Percentiles rank a stretch among this genome's conserved stretches.
phyloP scores from a whole-genome alignment of 2,888 invertebrate species.

The Nymphalis c-album region DNA sequence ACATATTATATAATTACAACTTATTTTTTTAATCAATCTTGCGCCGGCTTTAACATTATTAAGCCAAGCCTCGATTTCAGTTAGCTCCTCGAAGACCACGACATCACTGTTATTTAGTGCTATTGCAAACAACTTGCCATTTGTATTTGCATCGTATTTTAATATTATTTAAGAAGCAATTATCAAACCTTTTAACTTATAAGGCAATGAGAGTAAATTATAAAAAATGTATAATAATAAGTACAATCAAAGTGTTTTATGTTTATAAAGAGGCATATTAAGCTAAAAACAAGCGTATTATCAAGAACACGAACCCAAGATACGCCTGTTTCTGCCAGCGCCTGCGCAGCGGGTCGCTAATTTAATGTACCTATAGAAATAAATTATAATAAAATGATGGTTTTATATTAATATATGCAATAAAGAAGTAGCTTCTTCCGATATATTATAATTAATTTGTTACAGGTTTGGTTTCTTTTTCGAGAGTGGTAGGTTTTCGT shows the following conservation, averaged over 20 bases:
- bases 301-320: neutral
- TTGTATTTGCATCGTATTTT: too few relatives aligned
- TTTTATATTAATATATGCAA: neutral
- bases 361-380: neutral
- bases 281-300: too few relatives aligned
- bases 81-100: too few relatives aligned
- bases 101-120: too few relatives aligned
- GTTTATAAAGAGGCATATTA: neutral
- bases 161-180: too few relatives aligned
- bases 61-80: too few relatives aligned
- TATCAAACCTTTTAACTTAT: too few relatives aligned
- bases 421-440: neutral
- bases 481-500: constrained; percentile 14
- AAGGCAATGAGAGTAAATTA: too few relatives aligned
- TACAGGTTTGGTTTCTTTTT: neutral
- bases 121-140: too few relatives aligned
- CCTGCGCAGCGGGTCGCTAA: constrained; percentile 12
- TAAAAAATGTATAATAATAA: neutral
- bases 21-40: too few relatives aligned
- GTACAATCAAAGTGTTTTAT: neutral
- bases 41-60: too few relatives aligned
- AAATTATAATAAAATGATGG: neutral
- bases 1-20: too few relatives aligned
- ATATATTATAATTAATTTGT: constrained; percentile 3
- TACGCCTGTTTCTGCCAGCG: constrained; percentile 7